Percentiles rank a stretch among this genome's conserved stretches.
Conservation (phyloP, 2,113 vertebrate genomes). For the Alces alces region DNA sequence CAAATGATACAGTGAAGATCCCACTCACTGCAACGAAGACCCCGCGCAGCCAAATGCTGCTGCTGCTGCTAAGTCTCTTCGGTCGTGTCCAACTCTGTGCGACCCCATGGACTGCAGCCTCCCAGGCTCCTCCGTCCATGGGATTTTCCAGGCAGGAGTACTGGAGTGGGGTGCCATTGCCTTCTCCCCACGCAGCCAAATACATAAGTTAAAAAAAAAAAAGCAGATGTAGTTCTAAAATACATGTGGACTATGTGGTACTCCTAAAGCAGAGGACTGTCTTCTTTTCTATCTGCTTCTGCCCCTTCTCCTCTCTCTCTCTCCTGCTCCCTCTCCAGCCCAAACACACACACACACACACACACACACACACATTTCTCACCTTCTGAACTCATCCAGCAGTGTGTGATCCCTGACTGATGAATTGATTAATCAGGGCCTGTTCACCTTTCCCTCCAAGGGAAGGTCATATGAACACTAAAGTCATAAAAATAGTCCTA, state of each 20-base stretch:
- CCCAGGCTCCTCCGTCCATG: no score
- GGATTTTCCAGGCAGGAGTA: no score
- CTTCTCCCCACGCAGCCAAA: neutral
- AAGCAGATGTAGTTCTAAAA: neutral
- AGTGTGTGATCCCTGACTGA: neutral
- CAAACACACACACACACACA: neutral
- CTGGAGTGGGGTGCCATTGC: no score
- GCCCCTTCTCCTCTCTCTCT: neutral
- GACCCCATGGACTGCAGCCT: no score
- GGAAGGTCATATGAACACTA: neutral
- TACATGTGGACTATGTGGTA: neutral
- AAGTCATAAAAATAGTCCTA: neutral
- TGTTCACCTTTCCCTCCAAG: neutral
- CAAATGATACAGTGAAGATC: neutral
- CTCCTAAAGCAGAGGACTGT: neutral
- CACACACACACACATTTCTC: neutral
- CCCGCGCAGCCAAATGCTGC: neutral
- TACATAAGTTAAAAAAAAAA: neutral
- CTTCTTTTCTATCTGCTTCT: neutral
- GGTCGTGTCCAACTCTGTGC: no score
- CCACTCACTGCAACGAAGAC: neutral
- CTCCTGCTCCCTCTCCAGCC: neutral
- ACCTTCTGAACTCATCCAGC: neutral
- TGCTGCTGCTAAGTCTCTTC: no score
- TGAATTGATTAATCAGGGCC: neutral